Conservation (phyloP, 2,113 vertebrate species). For the Mystacornis crossleyi region DNA sequence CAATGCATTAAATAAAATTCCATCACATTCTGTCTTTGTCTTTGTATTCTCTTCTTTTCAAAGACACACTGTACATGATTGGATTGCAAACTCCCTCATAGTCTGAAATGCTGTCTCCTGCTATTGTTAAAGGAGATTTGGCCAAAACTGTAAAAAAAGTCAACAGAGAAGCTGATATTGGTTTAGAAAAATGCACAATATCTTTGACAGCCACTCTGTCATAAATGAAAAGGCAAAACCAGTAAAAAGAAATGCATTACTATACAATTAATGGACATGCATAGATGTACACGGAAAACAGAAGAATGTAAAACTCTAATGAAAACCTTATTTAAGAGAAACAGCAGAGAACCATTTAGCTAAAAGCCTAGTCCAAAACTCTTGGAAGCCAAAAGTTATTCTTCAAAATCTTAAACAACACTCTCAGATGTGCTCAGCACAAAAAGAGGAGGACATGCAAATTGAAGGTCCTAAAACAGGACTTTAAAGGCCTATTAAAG, state of each 20-base stretch:
- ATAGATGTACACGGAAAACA: background rate
- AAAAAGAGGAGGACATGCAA: background rate
- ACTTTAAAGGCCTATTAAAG: background rate
- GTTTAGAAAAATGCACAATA: background rate
- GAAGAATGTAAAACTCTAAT: background rate
- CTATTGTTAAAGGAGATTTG: background rate
- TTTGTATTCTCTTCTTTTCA: constrained; percentile 7
- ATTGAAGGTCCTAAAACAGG: background rate
- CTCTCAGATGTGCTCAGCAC: background rate
- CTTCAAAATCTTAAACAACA: background rate
- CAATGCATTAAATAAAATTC: constrained; percentile 48
- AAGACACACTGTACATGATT: background rate
- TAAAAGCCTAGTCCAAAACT: background rate
- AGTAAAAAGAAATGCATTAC: background rate
- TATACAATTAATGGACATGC: background rate
- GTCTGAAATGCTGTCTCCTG: background rate
- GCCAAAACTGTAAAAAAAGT: background rate
- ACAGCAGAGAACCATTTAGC: background rate
- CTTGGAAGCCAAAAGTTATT: background rate
- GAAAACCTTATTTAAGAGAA: background rate
- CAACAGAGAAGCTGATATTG: background rate
- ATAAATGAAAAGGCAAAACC: background rate
- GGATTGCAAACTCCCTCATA: background rate
- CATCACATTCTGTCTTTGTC: constrained; percentile 25
- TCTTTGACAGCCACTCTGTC: background rate